Evolutionary conservation across 2,888 invertebrate genomes (phyloP).

Genomic region (Drosophila subsilvestris): DNA sequence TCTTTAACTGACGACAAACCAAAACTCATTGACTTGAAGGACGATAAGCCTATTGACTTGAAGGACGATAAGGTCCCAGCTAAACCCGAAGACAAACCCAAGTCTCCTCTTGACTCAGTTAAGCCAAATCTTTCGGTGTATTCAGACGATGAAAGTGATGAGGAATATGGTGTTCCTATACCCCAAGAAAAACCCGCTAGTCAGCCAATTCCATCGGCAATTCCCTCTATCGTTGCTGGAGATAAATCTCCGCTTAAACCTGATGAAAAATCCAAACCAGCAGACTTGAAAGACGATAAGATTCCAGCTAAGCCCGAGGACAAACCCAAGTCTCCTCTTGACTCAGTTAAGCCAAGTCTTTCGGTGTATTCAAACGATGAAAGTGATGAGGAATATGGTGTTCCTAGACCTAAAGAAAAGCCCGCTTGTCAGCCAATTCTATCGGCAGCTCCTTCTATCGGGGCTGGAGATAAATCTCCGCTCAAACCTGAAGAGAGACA

Average conservation of each 20-base stretch:
- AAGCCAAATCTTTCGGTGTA: background rate
- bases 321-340: conserved; percentile 15
- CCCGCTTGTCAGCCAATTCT: background rate
- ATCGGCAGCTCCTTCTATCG: background rate
- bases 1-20: background rate
- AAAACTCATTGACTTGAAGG: background rate
- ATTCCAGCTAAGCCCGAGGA: background rate
- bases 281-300: too few relatives aligned
- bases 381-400: conserved; percentile 3
- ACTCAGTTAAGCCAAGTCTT: conserved; percentile 24
- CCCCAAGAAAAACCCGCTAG: background rate
- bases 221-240: background rate
- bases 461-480: background rate
- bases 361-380: conserved; percentile 5
- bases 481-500: background rate
- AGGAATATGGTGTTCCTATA: too few relatives aligned
- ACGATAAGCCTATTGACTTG: background rate
- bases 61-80: background rate
- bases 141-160: conserved; percentile 1
- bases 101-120: background rate
- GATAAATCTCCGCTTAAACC: background rate
- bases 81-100: background rate
- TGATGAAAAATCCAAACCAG: background rate
- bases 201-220: background rate
- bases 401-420: background rate